Evolutionary conservation across 2,797 vertebrate species (phyloP), one percentile per base, ranked within the genome.

Genomic region (Centropyge bicolor): DNA sequence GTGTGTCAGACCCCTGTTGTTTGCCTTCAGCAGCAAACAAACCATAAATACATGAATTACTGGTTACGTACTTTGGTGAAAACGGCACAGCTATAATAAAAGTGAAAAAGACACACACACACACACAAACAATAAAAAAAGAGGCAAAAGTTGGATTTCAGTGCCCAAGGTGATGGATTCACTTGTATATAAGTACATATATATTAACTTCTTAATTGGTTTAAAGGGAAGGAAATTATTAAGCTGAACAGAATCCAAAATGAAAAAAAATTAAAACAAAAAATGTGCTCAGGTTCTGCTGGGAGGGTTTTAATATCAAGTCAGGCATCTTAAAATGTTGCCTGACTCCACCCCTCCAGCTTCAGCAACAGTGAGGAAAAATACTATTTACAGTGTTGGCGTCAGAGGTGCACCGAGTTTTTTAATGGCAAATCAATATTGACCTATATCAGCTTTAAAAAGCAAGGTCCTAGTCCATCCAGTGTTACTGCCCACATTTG

Each of bases 1-100:
- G 95, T 96, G 95, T 96, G 89, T 95, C 93, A 95, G 94, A 96
- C 95, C 87, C 95, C 94, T 95, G 95, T 84, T 88, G 90, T 91
- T 92, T 70, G 90, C 87, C 65, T 82, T 80, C 38, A 31, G 63
- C 38, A 84, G 90, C 92, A 93, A 93, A 94, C 89, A 67, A 89
- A 91, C 79, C 87, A 93, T 90, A 90, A 95, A 93, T 91, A 94
- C 76, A 91, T 81, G 64, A 79, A 91, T 89, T 86, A 91, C 73
- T 65, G 22, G 4, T 87, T 78, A 87, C 27, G 55, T 85, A 89
- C 82, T 92, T 91, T 86, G 85, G 93, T 94, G 90, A 83, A 82
- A 85, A 80, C 27, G 27, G 19, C 68, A 83, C 72, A 71, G 24
- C 76, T 86, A 87, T 78, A 74, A 81, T 80, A 70, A 72, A 80